phyloP scores from a whole-genome alignment of 2,888 invertebrate species.

The Acanthoscelides obtectus region DNA sequence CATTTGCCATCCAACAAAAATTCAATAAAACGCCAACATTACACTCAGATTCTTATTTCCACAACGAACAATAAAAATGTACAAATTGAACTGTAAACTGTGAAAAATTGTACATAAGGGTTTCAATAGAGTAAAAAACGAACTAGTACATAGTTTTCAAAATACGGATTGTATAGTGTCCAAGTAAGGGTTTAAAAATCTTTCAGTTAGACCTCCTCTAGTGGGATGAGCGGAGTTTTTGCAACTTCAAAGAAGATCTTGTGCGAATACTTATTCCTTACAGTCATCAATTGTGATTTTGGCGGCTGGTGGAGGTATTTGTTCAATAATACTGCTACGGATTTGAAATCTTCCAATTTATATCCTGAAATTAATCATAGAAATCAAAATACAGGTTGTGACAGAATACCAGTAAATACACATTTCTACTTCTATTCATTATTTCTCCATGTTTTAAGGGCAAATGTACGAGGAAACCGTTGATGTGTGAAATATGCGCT shows the following conservation, averaged over 20 bases:
- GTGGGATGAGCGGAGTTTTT: slow-evolving; percentile 63
- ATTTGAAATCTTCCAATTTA: slow-evolving; percentile 65
- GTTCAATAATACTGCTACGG: slow-evolving; percentile 69
- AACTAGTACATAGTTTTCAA: neutral
- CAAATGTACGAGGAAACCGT: too few relatives aligned
- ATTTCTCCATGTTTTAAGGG: too few relatives aligned
- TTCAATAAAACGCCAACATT: neutral
- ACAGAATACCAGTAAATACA: too few relatives aligned
- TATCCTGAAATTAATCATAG: slow-evolving; percentile 58
- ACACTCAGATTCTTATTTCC: neutral
- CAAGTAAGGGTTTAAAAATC: neutral
- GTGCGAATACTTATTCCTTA: slow-evolving; percentile 91
- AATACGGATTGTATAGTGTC: neutral
- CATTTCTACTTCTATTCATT: too few relatives aligned
- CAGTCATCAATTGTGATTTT: slow-evolving; percentile 77
- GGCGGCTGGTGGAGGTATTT: slow-evolving; percentile 70
- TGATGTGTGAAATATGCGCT: too few relatives aligned
- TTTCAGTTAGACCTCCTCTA: slow-evolving; percentile 27
- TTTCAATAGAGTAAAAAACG: neutral
- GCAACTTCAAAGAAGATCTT: slow-evolving; percentile 91
- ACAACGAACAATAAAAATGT: neutral
- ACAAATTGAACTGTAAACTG: neutral
- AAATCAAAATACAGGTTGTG: slow-evolving; percentile 2
- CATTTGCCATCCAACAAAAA: neutral
- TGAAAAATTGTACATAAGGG: neutral